Evolutionary conservation across 2,113 vertebrate genomes (phyloP).

Genomic region (Tachycineta bicolor): DNA sequence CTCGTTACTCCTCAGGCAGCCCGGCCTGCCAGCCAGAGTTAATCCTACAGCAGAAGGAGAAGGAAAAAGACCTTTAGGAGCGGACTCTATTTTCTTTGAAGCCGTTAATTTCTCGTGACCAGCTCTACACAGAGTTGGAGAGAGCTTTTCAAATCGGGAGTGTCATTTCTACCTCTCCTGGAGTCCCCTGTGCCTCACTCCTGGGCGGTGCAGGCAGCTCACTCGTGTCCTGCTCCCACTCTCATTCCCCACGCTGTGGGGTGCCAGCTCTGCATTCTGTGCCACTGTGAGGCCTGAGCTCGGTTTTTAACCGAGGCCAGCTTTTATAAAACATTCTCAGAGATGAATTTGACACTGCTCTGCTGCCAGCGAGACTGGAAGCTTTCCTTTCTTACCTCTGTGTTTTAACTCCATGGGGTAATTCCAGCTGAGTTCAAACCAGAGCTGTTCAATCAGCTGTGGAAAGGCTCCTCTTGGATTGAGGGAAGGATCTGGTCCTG

Average conservation of each 20-base stretch:
- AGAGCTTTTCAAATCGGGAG: not conserved
- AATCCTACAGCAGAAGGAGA: not conserved
- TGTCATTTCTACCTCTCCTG: not conserved
- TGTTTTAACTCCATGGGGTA: not conserved
- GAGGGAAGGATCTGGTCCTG: not conserved
- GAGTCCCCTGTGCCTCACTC: not conserved
- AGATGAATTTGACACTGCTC: not conserved
- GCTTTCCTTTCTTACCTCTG: not conserved
- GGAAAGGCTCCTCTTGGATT: not conserved
- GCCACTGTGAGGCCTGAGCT: not conserved
- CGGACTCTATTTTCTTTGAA: not conserved
- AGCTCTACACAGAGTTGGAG: not conserved
- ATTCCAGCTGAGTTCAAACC: not conserved
- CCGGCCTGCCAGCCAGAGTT: not conserved
- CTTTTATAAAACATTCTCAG: not conserved
- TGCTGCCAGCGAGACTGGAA: not conserved
- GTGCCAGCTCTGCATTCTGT: not conserved
- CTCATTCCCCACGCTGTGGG: not conserved
- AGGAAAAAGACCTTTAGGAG: not conserved
- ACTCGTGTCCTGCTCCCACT: rapidly evolving
- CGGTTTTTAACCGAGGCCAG: not conserved
- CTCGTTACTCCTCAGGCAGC: not conserved
- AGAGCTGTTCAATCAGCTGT: not conserved
- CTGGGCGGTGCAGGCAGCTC: not conserved
- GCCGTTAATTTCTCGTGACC: not conserved